Evolutionary conservation across 1,140 invertebrate genomes (phyloP).

Genomic region (Achroia grisella): DNA sequence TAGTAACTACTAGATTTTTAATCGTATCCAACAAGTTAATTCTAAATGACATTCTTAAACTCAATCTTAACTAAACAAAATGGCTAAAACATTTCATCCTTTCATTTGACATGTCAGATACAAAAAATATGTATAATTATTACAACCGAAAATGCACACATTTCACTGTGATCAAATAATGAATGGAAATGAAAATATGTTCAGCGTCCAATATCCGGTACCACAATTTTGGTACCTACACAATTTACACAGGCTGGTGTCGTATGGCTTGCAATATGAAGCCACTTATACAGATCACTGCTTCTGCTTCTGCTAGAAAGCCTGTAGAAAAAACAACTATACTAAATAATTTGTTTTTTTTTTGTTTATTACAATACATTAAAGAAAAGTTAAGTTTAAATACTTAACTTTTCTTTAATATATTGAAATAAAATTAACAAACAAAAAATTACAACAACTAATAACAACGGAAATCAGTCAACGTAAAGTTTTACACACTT

Average conservation of each 20-base stretch:
- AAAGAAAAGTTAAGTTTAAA: no score
- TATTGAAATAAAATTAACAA: no score
- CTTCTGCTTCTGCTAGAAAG: constrained; percentile 19
- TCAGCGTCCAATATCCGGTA: constrained; percentile 39
- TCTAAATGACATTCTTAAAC: constrained; percentile 59
- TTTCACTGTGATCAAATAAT: constrained; percentile 44
- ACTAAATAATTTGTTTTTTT: background rate
- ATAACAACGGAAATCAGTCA: no score
- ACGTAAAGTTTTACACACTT: no score
- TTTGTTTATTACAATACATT: background rate
- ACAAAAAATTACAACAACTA: no score
- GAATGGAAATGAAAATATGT: constrained; percentile 39
- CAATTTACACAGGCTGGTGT: constrained; percentile 31
- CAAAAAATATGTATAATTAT: constrained; percentile 63
- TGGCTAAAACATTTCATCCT: constrained; percentile 53
- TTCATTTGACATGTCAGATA: constrained; percentile 55
- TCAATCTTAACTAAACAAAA: constrained; percentile 64
- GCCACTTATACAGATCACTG: constrained; percentile 47
- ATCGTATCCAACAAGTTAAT: constrained; percentile 68
- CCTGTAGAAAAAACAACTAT: constrained; percentile 40
- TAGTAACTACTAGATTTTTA: constrained; percentile 62
- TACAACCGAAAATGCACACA: constrained; percentile 62
- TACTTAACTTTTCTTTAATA: no score
- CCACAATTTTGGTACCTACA: constrained; percentile 6
- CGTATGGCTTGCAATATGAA: constrained; percentile 48